Base-by-base conservation (phyloP, 2,113 vertebrate species). In the Prunella fulvescens region DNA sequence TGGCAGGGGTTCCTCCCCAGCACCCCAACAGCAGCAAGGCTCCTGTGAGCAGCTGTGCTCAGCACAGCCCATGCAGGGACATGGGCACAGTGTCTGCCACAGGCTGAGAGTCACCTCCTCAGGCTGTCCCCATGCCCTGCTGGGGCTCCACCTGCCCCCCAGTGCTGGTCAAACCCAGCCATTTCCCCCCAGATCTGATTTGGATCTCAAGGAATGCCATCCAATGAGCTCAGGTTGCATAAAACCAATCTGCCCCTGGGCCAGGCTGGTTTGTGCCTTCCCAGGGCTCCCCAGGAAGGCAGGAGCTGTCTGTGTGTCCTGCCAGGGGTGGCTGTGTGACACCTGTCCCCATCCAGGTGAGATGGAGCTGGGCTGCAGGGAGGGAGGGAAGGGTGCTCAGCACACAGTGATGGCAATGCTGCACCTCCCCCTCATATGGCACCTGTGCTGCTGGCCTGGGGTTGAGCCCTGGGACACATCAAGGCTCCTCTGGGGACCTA, bases 301-400 rank as follows among this genome's bases (percentile, higher is more conserved):
- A 51, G 64, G 84, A 61, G 28, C 28, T 23, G 54, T 28, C 39
- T 0, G 0, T 47, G 22, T 65, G 42, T 23, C 81, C 47, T 50
- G 20, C 14, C 37, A 9, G 33, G 29, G 4, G 13, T 22, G 45
- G 19, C 19, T 11, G 39, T 6, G 33, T 39, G 87, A 9, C 2
- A 1, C 19, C 18, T 2, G 1, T 47, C 19, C 60, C 64, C 47
- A 24, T 5, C 14, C 29, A 33, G 1, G 16, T 19, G 57, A 28
- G 48, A 26, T 3, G 8, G 37, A 57, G n/a, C 62, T 56, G 83
- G 44, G 58, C 58, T 73, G 67, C 47, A 42, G 81, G 45, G 44
- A 67, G 58, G 14, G 15, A 33, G 22, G 25, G 69, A 39, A 14
- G 22, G 22, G 45, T 28, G 58, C 60, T 77, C 35, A 80, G 53